These are phyloP conservation scores for Metridium senile DNA, from an alignment of 92 coral and sea anemone species.

Conservation along the genomic window DNA sequence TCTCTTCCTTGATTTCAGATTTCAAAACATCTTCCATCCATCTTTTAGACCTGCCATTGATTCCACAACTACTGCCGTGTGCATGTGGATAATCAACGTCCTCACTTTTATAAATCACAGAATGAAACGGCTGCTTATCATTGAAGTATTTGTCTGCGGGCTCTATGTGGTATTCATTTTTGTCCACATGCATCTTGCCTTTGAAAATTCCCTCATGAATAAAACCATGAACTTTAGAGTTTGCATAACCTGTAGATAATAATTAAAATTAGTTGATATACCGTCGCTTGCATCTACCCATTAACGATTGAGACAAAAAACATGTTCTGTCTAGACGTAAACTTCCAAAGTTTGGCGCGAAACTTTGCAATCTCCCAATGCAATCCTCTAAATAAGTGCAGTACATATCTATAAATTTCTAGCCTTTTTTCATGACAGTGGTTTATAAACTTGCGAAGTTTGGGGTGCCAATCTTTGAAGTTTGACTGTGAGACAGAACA, in stretches of 20 bases:
- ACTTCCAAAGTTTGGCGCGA: too few relatives aligned
- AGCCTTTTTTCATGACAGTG: too few relatives aligned
- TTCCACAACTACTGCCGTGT: constrained; percentile 78
- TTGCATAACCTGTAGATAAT: constrained; percentile 51
- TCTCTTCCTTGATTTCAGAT: constrained; percentile 52
- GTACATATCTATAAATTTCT: too few relatives aligned
- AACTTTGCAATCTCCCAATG: too few relatives aligned
- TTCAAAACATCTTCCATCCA: constrained; percentile 84
- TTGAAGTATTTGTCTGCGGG: constrained; percentile 77
- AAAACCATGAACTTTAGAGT: constrained; percentile 87
- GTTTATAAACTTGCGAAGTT: too few relatives aligned
- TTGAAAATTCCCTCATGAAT: constrained; percentile 85
- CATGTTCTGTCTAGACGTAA: too few relatives aligned
- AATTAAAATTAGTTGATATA: not conserved
- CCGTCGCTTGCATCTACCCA: too few relatives aligned
- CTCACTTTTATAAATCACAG: constrained; percentile 82
- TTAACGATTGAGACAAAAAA: too few relatives aligned
- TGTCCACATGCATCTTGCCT: constrained; percentile 83
- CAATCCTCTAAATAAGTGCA: too few relatives aligned
- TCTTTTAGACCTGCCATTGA: constrained; percentile 63
- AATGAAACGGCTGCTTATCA: constrained; percentile 71
- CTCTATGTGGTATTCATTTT: constrained; percentile 86
- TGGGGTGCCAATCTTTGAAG: too few relatives aligned
- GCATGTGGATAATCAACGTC: constrained; percentile 81
- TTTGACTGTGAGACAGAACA: too few relatives aligned